Base-by-base conservation (phyloP, 2,113 vertebrate species). In the Salvelinus sp. region DNA sequence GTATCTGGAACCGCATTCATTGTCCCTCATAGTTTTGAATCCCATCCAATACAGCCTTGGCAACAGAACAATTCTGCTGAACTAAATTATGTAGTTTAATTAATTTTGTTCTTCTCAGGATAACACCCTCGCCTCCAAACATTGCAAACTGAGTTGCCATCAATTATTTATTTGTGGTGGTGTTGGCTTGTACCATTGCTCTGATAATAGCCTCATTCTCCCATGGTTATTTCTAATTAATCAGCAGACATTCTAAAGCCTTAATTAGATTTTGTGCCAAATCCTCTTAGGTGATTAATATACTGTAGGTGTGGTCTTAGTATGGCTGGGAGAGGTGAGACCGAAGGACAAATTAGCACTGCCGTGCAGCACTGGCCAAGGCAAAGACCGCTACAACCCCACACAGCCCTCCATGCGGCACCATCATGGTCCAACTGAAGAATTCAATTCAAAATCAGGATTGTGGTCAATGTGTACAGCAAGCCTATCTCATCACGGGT, bases 271-370 rank as follows among this genome's bases (percentile, higher is more conserved):
- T 80, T 67, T 30, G 48, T 22, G 76, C 72, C 60, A 74, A 88
- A 85, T 90, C 82, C 50, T 81, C 64, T 89, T 77, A 87, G 62
- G 33, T 82, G 77, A 85, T 85, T 88, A 81, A 80, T 74, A 76
- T 67, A 18, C 72, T 82, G 38, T 80, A 79, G 80, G 72, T 65
- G 47, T 76, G 22, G 64, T 5, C 60, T 76, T 73, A 73, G 74
- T 70, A 64, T 62, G n/a, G 68, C 13, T 63, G 3, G 14, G 6
- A 70, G 69, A 75, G 54, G n/a, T 66, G 33, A 47, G 72, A 25
- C 76, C 69, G 72, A 80, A 73, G 75, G 82, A 73, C 72, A 75
- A 9, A 18, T 47, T 47, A 9, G 60, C 57, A 6, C 44, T 27
- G 3, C 16, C 16, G 0, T 38, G 33, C 6, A 4, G 50, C 12